These are phyloP conservation scores for Galbula dea DNA, from an alignment of 2,113 vertebrate species.

Conservation along the genomic window DNA sequence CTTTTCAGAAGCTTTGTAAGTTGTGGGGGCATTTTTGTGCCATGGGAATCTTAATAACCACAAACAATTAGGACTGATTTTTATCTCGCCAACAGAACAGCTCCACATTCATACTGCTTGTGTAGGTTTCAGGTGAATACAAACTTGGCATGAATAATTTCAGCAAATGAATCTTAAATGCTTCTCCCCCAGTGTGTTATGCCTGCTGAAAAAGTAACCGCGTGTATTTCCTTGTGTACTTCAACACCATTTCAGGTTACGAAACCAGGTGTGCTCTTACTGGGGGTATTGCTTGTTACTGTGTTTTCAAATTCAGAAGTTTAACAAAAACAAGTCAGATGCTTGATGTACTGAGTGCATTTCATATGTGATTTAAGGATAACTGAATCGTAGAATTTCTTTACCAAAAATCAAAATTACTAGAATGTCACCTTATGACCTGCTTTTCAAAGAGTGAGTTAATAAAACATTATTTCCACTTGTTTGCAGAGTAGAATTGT, in stretches of 20 bases:
- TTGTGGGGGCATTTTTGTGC: not conserved
- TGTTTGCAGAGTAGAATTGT: constrained; percentile 92
- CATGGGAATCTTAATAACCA: not conserved
- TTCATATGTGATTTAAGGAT: not conserved
- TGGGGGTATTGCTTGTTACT: not conserved
- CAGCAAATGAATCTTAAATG: not conserved
- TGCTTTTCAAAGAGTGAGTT: constrained; percentile 70
- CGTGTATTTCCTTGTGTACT: not conserved
- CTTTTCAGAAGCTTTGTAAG: not conserved
- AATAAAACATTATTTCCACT: constrained; percentile 86
- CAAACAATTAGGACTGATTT: not conserved
- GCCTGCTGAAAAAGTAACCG: not conserved
- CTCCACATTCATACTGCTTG: not conserved
- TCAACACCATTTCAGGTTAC: not conserved
- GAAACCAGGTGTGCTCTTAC: not conserved
- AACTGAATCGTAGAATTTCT: not conserved
- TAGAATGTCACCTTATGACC: constrained; percentile 56
- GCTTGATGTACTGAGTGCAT: not conserved
- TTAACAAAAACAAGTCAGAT: not conserved
- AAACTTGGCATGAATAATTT: not conserved
- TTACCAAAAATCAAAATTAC: not conserved
- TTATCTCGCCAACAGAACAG: not conserved
- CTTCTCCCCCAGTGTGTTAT: not conserved
- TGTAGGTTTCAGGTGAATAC: not conserved
- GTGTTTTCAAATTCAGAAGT: not conserved